Evolutionary conservation across 2,113 vertebrate genomes (phyloP), one percentile per base, ranked within the genome.

Genomic region (Addax nasomaculatus): DNA sequence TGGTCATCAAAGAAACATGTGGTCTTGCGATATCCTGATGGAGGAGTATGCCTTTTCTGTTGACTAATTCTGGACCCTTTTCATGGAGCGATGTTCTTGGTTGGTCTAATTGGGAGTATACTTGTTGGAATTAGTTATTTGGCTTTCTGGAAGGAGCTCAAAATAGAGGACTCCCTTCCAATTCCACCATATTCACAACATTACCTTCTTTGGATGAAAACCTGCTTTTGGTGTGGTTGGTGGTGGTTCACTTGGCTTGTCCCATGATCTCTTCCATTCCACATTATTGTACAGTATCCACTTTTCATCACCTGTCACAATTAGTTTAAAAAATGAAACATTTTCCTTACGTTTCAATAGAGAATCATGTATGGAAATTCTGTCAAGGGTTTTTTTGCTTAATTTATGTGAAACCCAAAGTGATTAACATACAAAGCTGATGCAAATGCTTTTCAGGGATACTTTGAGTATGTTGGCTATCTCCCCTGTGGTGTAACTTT

Each of bases 11-110:
- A 73, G 21, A 73, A 73, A 70, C 19, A 10, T 36, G n/a, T 21
- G 4, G 21, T 39, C 70, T 73, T 73, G 36, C 1, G 3, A 73
- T 43, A 25, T 13, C 21, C 70, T 73, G 70, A 73, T 39, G 70
- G 10, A 73, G 21, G 67, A 43, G 10, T 73, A 43, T 25, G 11
- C 36, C 1, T 23, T 73, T 73, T 73, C 70, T 73, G 36, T 39
- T 73, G 70, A 73, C 70, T 43, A 14, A 43, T 25, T 43, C 36
- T 1, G 0, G 36, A 14, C 0, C 9, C 10, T 43, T 73, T 73
- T 43, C 21, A 14, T 13, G 21, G 70, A 73, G 70, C 13, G 19
- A 39, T 73, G 70, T 11, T 39, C 19, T 73, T 6, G 13, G 70
- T 25, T 73, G 5, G 36, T 43, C 36, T 43, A 25, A 73, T 2